Conservation (phyloP, 2,113 vertebrate genomes). For the Ursus arctos region DNA sequence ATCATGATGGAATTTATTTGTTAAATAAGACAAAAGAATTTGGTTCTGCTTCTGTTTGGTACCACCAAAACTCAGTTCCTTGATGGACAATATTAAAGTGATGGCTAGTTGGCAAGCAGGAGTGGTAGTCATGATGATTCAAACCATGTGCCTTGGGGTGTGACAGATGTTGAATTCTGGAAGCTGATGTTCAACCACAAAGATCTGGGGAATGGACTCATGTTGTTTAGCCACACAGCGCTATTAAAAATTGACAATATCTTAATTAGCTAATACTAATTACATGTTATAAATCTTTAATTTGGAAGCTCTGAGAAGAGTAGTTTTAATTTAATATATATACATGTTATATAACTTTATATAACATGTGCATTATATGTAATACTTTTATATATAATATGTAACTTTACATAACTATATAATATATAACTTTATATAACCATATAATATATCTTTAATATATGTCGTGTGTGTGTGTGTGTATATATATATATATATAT, state of each 20-base stretch:
- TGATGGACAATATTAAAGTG: neutral
- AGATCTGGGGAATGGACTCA: constrained; percentile 55
- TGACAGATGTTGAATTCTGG: neutral
- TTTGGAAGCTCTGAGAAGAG: constrained; percentile 50
- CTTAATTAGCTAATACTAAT: constrained; percentile 59
- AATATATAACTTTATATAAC: no score
- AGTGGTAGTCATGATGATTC: neutral
- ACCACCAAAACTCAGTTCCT: neutral
- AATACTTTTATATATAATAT: no score
- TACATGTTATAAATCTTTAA: neutral
- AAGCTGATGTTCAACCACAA: constrained; percentile 26
- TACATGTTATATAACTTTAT: neutral
- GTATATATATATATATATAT: no score
- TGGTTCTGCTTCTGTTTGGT: neutral
- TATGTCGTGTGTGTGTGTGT: no score
- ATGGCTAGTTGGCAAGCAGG: neutral
- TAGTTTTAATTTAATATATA: constrained; percentile 47
- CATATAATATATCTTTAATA: no score
- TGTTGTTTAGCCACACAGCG: constrained; percentile 56
- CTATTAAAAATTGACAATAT: neutral
- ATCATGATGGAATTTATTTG: neutral
- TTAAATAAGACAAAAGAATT: neutral
- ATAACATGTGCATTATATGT: no score
- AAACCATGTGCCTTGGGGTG: accelerated
- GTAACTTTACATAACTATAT: no score